These are phyloP conservation scores for Tupiocoris notatus DNA, from an alignment of 2,888 invertebrate genomes.

Conservation along the genomic window DNA sequence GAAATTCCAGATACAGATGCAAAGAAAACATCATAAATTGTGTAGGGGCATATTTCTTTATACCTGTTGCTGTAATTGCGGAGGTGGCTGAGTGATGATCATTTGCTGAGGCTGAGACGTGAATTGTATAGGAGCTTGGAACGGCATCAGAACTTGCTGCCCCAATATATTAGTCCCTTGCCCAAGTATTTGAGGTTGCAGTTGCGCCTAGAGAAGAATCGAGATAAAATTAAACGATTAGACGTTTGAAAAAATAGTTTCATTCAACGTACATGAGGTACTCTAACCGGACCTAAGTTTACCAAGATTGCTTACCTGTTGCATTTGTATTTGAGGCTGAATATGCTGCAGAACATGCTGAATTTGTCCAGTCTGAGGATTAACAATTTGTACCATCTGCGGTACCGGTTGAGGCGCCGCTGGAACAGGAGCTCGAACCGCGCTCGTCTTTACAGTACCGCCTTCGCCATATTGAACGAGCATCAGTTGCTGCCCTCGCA, in stretches of 20 bases:
- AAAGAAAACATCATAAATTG: too few species aligned
- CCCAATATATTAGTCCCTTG: constrained; percentile 36
- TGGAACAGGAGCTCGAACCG: constrained; percentile 28
- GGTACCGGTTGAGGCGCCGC: constrained; percentile 38
- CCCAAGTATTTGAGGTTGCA: constrained; percentile 30
- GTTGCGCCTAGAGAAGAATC: constrained; percentile 33
- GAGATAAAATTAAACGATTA: neutral
- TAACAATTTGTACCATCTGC: constrained; percentile 47
- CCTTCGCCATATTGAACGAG: constrained; percentile 45
- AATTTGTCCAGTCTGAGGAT: constrained; percentile 47
- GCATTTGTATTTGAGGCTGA: constrained; percentile 46
- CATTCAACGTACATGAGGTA: too few species aligned
- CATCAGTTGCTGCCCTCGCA: constrained; percentile 43
- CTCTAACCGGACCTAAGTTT: too few species aligned
- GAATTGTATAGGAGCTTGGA: constrained; percentile 43
- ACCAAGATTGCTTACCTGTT: constrained; percentile 38
- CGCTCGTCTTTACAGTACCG: constrained; percentile 31
- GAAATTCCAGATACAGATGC: too few species aligned
- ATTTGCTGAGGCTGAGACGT: constrained; percentile 44
- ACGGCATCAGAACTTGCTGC: constrained; percentile 45
- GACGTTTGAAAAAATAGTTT: too few species aligned
- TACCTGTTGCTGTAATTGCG: constrained; percentile 42
- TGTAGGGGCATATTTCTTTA: too few species aligned
- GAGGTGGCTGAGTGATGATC: constrained; percentile 44
- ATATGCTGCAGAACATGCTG: constrained; percentile 46